Conservation (phyloP, 2,797 vertebrate species). For the Sebastes oblongus region DNA sequence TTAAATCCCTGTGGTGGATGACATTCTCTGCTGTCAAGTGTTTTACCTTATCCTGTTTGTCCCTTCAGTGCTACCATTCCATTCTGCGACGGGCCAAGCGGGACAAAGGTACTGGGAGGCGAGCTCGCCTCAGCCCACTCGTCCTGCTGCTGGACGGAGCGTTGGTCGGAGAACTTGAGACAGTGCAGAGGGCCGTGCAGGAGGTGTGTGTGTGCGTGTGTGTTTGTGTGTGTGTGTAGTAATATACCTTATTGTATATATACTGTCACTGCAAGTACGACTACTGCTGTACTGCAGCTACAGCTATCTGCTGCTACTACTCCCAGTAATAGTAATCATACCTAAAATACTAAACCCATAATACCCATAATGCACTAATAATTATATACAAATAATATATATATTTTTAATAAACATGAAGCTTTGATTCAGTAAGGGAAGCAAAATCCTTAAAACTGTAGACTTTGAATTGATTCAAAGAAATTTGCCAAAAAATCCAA, state of each 20-base stretch:
- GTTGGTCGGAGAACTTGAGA: slow-evolving; percentile 90
- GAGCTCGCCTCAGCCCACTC: slow-evolving; percentile 87
- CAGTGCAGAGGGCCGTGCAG: slow-evolving; percentile 87
- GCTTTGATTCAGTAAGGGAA: background rate
- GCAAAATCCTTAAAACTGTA: background rate
- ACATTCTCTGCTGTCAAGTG: background rate
- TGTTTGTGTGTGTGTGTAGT: slow-evolving; percentile 43
- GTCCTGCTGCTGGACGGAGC: slow-evolving; percentile 90
- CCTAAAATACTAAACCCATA: background rate
- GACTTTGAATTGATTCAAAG: background rate
- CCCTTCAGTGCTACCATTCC: slow-evolving; percentile 83
- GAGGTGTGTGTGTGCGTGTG: slow-evolving; percentile 81
- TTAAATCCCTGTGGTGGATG: background rate
- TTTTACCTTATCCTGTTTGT: slow-evolving; percentile 10
- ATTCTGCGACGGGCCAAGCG: slow-evolving; percentile 80
- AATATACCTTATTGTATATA: background rate
- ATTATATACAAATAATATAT: background rate
- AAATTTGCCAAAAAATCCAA: background rate
- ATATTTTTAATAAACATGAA: background rate
- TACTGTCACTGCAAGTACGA: background rate
- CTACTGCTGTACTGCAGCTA: background rate
- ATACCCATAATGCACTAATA: background rate
- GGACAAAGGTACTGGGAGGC: slow-evolving; percentile 63
- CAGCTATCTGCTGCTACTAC: background rate
- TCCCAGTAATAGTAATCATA: background rate